Base-by-base conservation (phyloP, 2,113 vertebrate genomes). In the Cheirogaleus medius region DNA sequence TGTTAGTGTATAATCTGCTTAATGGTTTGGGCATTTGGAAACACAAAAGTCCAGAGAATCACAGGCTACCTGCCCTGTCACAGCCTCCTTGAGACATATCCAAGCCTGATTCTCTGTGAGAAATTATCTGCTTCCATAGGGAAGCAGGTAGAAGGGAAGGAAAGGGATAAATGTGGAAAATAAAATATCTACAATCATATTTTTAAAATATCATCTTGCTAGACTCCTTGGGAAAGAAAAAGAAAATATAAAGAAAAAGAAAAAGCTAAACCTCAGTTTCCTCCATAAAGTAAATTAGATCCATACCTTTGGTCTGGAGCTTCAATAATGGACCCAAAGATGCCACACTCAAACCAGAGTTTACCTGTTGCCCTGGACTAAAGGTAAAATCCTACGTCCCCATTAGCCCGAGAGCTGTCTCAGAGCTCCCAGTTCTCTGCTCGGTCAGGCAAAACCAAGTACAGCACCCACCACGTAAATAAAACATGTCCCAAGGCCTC, bases 401-500 rank as follows among this genome's bases (percentile, higher is more conserved):
- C 2, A 1, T 1, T 4, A 64, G 42, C 58, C 11, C 25, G 3
- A 27, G 20, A 54, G 13, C 47, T 34, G 4, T 66, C 5, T 17
- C 5, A 66, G 44, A 44, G 47, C 39, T 87, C 52, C n/a, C 8
- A 17, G 1, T 15, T 56, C 5, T 77, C 29, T 78, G 52, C 42
- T 17, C 52, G 27, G 11, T 73, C 68, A 18, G 37, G 15, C 39
- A 74, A 44, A 82, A 37, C 17, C 63, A 60, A 82, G 20, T 29
- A 18, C 14, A 20, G 34, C 9, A 8, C 5, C 39, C 8, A 1
- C 42, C 42, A 44, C 0, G 10, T 37, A 71, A 44, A 87, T 3
- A 29, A 52, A 80, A 58, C 9, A 17, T 14, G 42, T 54, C 23
- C 4, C 4, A 9, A 77, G 42, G 3, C 20, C 60, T 88, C 56